Evolutionary conservation across 2,113 vertebrate species (phyloP).

Genomic region (Microcebus murinus): DNA sequence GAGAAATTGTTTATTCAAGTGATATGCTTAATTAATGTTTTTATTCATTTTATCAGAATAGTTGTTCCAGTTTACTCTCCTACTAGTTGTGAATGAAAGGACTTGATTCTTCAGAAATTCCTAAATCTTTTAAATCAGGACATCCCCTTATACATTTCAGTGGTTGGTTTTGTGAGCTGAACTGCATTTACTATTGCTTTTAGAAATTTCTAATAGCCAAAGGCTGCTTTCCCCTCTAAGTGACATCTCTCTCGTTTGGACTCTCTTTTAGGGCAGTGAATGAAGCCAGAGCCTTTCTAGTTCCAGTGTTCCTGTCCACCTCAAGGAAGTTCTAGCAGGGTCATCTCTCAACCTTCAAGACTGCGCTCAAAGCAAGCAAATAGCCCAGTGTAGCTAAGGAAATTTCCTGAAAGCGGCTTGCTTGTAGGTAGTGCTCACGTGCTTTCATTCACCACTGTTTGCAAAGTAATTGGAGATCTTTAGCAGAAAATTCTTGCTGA

Average conservation of each 20-base stretch:
- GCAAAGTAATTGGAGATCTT: conserved; percentile 31
- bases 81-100: neutral
- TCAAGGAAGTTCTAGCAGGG: neutral
- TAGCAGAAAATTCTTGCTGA: conserved; percentile 50
- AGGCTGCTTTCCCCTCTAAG: neutral
- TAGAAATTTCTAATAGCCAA: neutral
- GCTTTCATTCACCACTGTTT: neutral
- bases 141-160: neutral
- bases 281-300: neutral
- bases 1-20: conserved; percentile 2
- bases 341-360: neutral
- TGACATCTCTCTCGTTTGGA: neutral
- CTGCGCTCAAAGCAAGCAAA: neutral
- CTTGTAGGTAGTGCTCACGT: neutral
- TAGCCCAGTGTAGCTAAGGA: neutral
- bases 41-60: neutral
- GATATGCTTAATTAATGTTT: neutral
- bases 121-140: neutral
- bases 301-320: neutral
- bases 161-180: neutral
- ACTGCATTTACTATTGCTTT: neutral
- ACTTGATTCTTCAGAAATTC: neutral
- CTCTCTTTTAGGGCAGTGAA: neutral
- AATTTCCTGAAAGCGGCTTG: neutral
- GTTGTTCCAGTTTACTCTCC: conserved; percentile 12